Conservation (phyloP, 2,888 invertebrate genomes). For the Epiblema foenella region DNA sequence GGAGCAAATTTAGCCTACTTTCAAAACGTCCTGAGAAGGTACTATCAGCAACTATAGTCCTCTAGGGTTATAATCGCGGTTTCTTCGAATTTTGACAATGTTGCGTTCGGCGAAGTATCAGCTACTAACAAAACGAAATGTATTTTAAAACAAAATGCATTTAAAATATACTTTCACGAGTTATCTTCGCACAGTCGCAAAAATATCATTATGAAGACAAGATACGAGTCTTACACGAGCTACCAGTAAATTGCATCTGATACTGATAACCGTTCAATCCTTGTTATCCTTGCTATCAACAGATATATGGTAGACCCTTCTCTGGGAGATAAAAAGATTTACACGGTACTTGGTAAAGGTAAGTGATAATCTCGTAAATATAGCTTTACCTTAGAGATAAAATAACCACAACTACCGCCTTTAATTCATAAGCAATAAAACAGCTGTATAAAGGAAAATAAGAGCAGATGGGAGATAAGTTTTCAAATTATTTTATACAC, state of each 20-base stretch:
- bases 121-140: too few species aligned
- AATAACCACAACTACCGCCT: not conserved
- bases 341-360: slow-evolving; percentile 17
- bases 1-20: too few species aligned
- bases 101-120: too few species aligned
- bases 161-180: too few species aligned
- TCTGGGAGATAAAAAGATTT: slow-evolving; percentile 30
- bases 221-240: not conserved
- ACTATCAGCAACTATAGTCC: too few species aligned
- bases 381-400: not conserved
- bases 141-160: too few species aligned
- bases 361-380: slow-evolving; percentile 7
- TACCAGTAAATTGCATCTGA: slow-evolving; percentile 25
- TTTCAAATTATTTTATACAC: too few species aligned
- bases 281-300: slow-evolving; percentile 28
- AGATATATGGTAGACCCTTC: slow-evolving; percentile 19
- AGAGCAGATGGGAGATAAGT: too few species aligned
- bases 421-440: not conserved
- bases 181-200: not conserved
- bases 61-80: too few species aligned
- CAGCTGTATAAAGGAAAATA: too few species aligned
- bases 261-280: slow-evolving; percentile 28
- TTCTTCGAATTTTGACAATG: too few species aligned
- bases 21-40: too few species aligned
- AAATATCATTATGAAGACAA: slow-evolving; percentile 29